Base-by-base conservation (phyloP, 2,797 vertebrate species). In the Scolopax rusticola region DNA sequence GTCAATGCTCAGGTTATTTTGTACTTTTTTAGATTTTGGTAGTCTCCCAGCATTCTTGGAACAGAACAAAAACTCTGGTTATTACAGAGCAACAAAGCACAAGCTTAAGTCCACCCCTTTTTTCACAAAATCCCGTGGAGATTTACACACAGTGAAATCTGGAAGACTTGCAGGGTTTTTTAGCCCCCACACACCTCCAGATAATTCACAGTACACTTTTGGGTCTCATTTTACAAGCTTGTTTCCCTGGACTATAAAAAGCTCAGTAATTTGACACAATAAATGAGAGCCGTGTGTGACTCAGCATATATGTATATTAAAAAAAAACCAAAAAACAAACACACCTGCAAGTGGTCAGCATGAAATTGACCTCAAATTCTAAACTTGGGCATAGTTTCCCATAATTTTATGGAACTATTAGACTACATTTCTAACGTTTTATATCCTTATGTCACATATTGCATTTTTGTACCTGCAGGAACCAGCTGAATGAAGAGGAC, bases 401-500 rank as follows among this genome's bases (percentile, higher is more conserved):
- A 40, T 15, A 16, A 38, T 73, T 73, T 70, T 83, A 33, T 43
- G 20, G 50, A 56, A 16, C 63, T 40, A 8, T 20, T 18, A 53
- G 15, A 60, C 2, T 56, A 6, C 14, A 50, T 12, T 54, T n/a
- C 32, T 28, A 40, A n/a, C 16, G 18, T 65, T 81, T 78, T 8
- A 56, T 10, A 30, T 38, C 13, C 23, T 59, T n/a, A 59, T 24
- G 25, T 47, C 45, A 24, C 1, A 3, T 25, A 16, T 47, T 59
- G 47, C 56, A 28, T 77, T 57, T 56, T 56, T 71, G 73, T 98
- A 99, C 99, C 90, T 97, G 90, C 50, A 95, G 99, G 99, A 61
- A 99, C 97, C 76, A 99, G 89, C 15, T 98, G 98, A 89, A 98
- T 98, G 82, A 99, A 95, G 68, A 99, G 98, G 32, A 99, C 97